Conservation (phyloP, 2,113 vertebrate genomes). For the Ranitomeya variabilis region DNA sequence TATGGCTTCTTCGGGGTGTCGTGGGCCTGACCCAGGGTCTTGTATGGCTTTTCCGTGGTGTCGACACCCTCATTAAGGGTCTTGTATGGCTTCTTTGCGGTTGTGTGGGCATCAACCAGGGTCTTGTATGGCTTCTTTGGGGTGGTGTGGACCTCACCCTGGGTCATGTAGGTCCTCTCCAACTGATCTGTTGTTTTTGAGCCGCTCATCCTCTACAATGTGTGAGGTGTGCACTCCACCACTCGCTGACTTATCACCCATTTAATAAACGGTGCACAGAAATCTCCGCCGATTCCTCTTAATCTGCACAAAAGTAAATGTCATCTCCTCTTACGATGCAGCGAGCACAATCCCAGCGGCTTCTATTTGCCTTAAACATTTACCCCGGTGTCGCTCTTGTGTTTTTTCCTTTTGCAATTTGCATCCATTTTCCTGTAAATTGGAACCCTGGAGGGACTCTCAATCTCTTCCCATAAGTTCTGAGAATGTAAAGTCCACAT, state of each 20-base stretch:
- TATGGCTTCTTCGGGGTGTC: too few relatives aligned
- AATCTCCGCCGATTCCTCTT: background rate
- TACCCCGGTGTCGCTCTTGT: slow-evolving; percentile 1
- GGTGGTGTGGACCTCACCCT: too few relatives aligned
- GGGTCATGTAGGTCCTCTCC: too few relatives aligned
- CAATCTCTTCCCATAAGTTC: slow-evolving; percentile 6
- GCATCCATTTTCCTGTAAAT: slow-evolving; percentile 34
- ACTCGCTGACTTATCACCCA: slow-evolving; percentile 6
- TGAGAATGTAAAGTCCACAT: background rate
- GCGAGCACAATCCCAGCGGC: background rate
- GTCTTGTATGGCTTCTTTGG: too few relatives aligned
- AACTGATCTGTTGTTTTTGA: background rate
- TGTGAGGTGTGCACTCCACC: background rate
- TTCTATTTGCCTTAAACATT: slow-evolving; percentile 13
- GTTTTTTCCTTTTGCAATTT: slow-evolving; percentile 19
- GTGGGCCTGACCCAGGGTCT: too few relatives aligned
- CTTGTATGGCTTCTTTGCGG: too few relatives aligned
- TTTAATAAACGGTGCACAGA: slow-evolving; percentile 3
- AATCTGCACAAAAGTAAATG: slow-evolving; percentile 26
- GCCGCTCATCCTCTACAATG: background rate
- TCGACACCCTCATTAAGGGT: too few relatives aligned
- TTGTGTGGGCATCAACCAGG: too few relatives aligned
- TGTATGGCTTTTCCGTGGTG: too few relatives aligned
- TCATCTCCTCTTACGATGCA: background rate
- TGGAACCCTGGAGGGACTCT: slow-evolving; percentile 29